Evolutionary conservation across 2,113 vertebrate species (phyloP).

Genomic region (Casuarius casuarius): DNA sequence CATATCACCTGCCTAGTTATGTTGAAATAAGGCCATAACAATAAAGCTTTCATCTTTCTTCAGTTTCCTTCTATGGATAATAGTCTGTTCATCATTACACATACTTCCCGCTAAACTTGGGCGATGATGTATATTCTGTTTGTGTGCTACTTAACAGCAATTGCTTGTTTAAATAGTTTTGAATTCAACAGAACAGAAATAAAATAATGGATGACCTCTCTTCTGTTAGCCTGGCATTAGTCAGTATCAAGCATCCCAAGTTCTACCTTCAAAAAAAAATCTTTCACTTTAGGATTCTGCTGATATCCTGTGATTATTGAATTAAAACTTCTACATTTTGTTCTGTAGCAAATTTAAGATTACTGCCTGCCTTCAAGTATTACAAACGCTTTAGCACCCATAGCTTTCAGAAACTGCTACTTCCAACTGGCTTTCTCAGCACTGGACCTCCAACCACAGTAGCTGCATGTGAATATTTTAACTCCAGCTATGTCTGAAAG

Average conservation of each 20-base stretch:
- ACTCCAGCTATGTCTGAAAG: not conserved
- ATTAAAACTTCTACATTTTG: not conserved
- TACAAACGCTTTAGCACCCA: not conserved
- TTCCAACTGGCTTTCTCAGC: not conserved
- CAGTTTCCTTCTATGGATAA: not conserved
- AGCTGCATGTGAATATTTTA: not conserved
- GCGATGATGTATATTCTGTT: not conserved
- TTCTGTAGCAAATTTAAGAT: not conserved
- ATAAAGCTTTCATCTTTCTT: not conserved
- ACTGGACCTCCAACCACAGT: not conserved
- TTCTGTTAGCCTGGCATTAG: not conserved
- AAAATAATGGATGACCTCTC: not conserved
- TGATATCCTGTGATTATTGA: not conserved
- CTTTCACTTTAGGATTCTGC: not conserved
- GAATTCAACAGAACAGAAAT: not conserved
- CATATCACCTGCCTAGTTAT: not conserved
- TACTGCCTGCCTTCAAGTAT: not conserved
- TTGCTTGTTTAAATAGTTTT: not conserved
- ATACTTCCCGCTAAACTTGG: not conserved
- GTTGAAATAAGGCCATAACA: not conserved
- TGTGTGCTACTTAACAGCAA: not conserved
- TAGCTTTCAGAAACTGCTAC: not conserved
- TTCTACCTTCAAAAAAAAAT: not conserved
- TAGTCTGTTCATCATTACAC: not conserved
- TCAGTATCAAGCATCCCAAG: not conserved